These are phyloP conservation scores for Mercenaria mercenaria DNA, from an alignment of 1,140 invertebrate species.

Conservation along the genomic window DNA sequence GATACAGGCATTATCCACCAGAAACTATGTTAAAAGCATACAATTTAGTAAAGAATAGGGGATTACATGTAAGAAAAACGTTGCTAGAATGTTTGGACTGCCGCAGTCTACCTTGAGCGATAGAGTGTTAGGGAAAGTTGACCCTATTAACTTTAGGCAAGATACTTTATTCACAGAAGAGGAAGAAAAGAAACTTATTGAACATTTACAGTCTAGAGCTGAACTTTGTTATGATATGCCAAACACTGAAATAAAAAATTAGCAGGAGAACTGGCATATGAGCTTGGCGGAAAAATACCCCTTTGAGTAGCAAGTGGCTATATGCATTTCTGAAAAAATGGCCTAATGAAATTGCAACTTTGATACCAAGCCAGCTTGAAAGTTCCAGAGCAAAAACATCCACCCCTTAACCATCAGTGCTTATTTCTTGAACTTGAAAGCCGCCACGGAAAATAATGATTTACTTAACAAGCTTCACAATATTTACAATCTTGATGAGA, in stretches of 20 bases:
- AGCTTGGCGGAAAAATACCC: neutral
- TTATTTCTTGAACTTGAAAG: neutral
- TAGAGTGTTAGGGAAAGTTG: too few species aligned
- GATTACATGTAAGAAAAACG: too few species aligned
- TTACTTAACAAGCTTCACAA: neutral
- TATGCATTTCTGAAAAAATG: too few species aligned
- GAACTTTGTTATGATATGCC: constrained; percentile 1
- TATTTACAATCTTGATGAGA: constrained; percentile 1
- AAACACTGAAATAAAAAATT: neutral
- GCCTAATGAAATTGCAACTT: neutral
- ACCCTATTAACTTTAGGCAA: too few species aligned
- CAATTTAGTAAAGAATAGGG: neutral
- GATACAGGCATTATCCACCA: neutral
- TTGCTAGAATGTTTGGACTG: too few species aligned
- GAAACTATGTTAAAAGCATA: neutral
- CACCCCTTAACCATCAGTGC: neutral
- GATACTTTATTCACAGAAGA: too few species aligned
- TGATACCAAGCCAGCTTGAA: neutral
- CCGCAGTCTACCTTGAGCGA: neutral
- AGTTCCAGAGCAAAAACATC: neutral
- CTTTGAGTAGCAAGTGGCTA: constrained; percentile 5
- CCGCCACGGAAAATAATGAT: neutral
- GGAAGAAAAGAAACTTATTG: too few species aligned
- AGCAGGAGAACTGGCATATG: constrained; percentile 17
- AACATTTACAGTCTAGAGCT: too few species aligned